phyloP scores from a whole-genome alignment of 2,888 invertebrate species.

The Anthrax anthrax region DNA sequence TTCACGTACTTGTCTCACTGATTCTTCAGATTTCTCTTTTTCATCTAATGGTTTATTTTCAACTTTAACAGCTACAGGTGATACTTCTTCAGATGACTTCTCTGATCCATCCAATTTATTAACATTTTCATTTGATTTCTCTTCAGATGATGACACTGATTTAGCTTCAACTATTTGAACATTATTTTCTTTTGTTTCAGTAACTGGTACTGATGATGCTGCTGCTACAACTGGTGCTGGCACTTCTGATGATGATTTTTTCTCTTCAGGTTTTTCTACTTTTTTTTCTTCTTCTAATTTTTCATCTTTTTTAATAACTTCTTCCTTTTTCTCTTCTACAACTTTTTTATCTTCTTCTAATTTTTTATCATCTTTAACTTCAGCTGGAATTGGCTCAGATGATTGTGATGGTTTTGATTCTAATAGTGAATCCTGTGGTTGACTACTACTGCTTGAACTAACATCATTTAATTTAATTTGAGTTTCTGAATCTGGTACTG shows the following conservation, averaged over 20 bases:
- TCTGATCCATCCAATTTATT: slow-evolving; percentile 9
- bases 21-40: slow-evolving; percentile 17
- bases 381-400: slow-evolving; percentile 3
- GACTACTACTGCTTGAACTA: too few relatives aligned
- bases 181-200: slow-evolving; percentile 13
- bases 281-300: slow-evolving; percentile 20
- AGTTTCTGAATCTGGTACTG: slow-evolving; percentile 15
- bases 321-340: slow-evolving; percentile 20
- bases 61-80: slow-evolving; percentile 10
- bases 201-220: slow-evolving; percentile 2
- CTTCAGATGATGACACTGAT: slow-evolving; percentile 7
- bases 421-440: too few relatives aligned
- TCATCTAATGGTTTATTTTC: too few relatives aligned
- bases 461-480: slow-evolving; percentile 16
- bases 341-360: slow-evolving; percentile 16
- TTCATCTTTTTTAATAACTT: slow-evolving; percentile 14
- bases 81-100: slow-evolving; percentile 1
- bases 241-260: too few relatives aligned
- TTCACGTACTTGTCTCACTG: slow-evolving; percentile 19
- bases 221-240: slow-evolving; percentile 10
- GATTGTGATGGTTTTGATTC: slow-evolving; percentile 10
- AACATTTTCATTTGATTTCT: slow-evolving; percentile 6
- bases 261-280: slow-evolving; percentile 14
- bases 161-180: slow-evolving; percentile 15
- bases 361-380: slow-evolving; percentile 8